phyloP scores from a whole-genome alignment of 2,888 invertebrate species.

The Macrosoma leucophasiata region DNA sequence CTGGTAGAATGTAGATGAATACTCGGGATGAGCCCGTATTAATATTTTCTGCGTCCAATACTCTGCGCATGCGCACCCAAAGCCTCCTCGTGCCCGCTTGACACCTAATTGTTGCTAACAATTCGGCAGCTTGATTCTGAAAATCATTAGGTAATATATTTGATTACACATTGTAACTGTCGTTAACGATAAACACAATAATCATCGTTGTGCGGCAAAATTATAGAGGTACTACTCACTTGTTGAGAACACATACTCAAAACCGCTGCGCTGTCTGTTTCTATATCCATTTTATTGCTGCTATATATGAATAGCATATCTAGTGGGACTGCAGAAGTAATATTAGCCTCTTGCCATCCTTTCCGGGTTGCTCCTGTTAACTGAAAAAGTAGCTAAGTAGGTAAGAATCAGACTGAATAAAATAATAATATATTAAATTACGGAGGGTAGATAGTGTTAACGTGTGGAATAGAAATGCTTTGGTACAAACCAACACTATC shows the following conservation, averaged over 20 bases:
- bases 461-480: too few species aligned
- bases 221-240: constrained; percentile 36
- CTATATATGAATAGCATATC: constrained; percentile 65
- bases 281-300: constrained; percentile 45
- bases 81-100: constrained; percentile 94
- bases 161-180: background rate
- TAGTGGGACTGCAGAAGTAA: constrained; percentile 58
- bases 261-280: constrained; percentile 61
- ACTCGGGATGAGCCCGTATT: constrained; percentile 42
- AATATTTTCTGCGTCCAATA: constrained; percentile 54
- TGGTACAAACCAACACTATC: too few species aligned
- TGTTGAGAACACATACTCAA: constrained; percentile 57
- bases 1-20: constrained; percentile 54
- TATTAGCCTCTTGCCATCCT: constrained; percentile 59
- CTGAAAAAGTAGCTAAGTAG: constrained; percentile 37
- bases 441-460: too few species aligned
- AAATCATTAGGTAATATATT: too few species aligned
- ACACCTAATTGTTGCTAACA: constrained; percentile 91
- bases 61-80: constrained; percentile 84
- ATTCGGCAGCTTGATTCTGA: constrained; percentile 41
- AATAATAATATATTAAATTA: too few species aligned
- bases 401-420: too few species aligned
- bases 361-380: constrained; percentile 50
- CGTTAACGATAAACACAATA: background rate
- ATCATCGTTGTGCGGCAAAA: background rate